These are phyloP conservation scores for Corynorhinus townsendii DNA, from an alignment of 2,113 vertebrate species.

Conservation along the genomic window DNA sequence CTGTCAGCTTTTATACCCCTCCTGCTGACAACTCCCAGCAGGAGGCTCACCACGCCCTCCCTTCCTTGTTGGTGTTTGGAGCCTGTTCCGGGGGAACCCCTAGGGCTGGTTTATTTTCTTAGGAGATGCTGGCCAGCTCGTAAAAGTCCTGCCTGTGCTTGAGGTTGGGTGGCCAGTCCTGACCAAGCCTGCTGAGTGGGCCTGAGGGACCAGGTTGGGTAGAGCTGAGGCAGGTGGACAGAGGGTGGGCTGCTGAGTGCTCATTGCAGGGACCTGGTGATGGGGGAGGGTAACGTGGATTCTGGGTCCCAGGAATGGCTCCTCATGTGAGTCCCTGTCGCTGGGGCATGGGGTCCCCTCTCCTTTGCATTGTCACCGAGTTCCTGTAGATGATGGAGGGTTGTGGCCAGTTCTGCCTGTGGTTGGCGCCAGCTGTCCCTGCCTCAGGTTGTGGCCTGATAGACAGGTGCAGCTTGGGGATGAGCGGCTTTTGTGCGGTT, in stretches of 20 bases:
- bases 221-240: neutral
- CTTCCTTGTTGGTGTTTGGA: neutral
- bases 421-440: neutral
- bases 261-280: neutral
- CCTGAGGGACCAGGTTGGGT: neutral
- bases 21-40: no score
- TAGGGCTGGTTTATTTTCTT: neutral
- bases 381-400: neutral
- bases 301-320: neutral
- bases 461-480: neutral
- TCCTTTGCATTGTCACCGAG: neutral
- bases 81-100: neutral
- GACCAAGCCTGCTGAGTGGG: neutral
- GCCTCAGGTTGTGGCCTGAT: neutral
- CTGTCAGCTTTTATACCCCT: neutral
- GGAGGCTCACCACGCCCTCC: neutral
- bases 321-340: neutral
- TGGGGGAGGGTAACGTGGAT: neutral
- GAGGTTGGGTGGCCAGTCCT: neutral
- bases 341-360: neutral
- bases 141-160: neutral
- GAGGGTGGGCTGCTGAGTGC: neutral
- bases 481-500: fast-evolving
- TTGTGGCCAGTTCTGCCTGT: neutral
- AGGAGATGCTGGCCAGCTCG: neutral